phyloP scores from a whole-genome alignment of 2,888 invertebrate genomes.

The Taphrorychus bicolor region DNA sequence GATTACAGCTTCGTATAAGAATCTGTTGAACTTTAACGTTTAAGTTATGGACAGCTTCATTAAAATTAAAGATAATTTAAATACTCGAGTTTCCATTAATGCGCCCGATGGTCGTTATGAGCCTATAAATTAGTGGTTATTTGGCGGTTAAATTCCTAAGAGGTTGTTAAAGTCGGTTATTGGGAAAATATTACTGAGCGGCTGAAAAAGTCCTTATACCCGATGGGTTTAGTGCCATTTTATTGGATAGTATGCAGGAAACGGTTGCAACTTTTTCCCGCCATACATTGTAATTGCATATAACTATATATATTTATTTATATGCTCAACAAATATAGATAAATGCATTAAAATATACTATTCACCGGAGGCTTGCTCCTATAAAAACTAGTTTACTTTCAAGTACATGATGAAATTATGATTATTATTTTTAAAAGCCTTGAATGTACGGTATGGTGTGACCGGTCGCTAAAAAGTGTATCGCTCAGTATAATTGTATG shows the following conservation, averaged over 20 bases:
- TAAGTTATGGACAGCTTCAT: neutral
- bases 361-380: constrained; percentile 8
- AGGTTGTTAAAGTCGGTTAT: no score
- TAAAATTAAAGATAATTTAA: neutral
- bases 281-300: no score
- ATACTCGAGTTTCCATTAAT: neutral
- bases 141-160: no score
- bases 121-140: no score
- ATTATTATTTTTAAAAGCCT: constrained; percentile 36
- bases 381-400: constrained; percentile 40
- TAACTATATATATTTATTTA: no score
- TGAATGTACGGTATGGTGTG: constrained; percentile 28
- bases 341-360: constrained; percentile 28
- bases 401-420: constrained; percentile 39
- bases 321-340: constrained; percentile 16
- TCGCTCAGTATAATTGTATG: neutral
- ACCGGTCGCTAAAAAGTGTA: constrained; percentile 6
- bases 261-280: no score
- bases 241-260: no score
- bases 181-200: no score
- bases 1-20: neutral
- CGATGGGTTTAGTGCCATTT: no score
- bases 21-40: neutral
- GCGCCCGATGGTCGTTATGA: no score
- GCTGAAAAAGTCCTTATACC: no score